Base-by-base conservation (phyloP, 2,113 vertebrate genomes). In the Galeopterus variegatus region DNA sequence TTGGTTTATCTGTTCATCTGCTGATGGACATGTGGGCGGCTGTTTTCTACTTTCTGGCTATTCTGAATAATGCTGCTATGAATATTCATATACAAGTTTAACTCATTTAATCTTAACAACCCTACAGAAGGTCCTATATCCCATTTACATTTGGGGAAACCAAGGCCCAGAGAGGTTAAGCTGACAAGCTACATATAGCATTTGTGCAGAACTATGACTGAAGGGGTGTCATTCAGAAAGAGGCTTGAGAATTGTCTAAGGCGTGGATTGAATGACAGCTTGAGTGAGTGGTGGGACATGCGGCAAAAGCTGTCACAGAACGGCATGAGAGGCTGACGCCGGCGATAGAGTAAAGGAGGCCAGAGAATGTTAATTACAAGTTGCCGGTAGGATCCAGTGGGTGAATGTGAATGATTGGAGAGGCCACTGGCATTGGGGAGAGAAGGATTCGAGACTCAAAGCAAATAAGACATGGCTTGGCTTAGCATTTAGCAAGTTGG, bases 241-340 rank as follows among this genome's bases (percentile, higher is more conserved):
- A 58, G 77, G 76, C 1, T 0, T 1, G 15, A 72, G n/a, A 28
- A 26, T 9, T 31, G 81, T 8, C 6, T 13, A 2, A 56, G 64
- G 64, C 13, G 8, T 12, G 28, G 64, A 72, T 23, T 48, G 56
- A 7, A 31, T 21, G 70, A 36, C 18, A 50, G 64, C 58, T 0
- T 21, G 12, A 8, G 0, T 15, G n/a, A 19, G 33, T 1, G 56
- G n/a, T 0, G 1, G 77, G 1, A 77, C 31, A 80, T 41, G 88
- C 3, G 4, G 50, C 17, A 10, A 90, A 15, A 23, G 36, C 15
- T 23, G 24, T 70, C 36, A 36, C 56, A 21, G 56, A 33, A 1
- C 0, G 17, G 2, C 26, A 36, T 8, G 7, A 45, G 23, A 36
- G 65, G 45, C 54, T 23, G 4, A 21, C 1, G 18, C 56, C 23